phyloP scores from a whole-genome alignment of 2,797 vertebrate species.

The Dallia pectoralis region DNA sequence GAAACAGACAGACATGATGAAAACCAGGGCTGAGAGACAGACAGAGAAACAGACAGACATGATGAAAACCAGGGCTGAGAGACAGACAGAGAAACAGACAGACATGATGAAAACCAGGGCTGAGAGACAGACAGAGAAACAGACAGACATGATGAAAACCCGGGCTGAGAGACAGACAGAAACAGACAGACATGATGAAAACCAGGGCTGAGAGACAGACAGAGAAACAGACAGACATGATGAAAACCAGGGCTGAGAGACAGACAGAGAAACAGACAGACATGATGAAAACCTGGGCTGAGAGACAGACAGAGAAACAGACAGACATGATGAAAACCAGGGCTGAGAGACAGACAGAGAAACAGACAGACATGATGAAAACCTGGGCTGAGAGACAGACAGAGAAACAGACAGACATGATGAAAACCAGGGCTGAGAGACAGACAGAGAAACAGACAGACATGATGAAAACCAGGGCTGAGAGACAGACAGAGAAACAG shows the following conservation, averaged over 20 bases:
- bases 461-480: slow-evolving; percentile 5
- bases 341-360: no score
- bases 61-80: neutral
- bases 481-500: slow-evolving; percentile 16
- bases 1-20: slow-evolving; percentile 3
- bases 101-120: slow-evolving; percentile 5
- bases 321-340: neutral
- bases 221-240: slow-evolving; percentile 7
- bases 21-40: slow-evolving; percentile 9
- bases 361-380: slow-evolving; percentile 1
- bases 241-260: neutral
- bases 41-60: slow-evolving; percentile 8
- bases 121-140: slow-evolving; percentile 16
- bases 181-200: neutral
- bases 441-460: no score
- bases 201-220: slow-evolving; percentile 12
- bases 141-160: slow-evolving; percentile 7
- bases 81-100: no score
- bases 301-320: slow-evolving; percentile 16
- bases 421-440: neutral
- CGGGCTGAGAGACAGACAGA: slow-evolving; percentile 1
- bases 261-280: no score
- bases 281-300: slow-evolving; percentile 4
- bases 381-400: slow-evolving; percentile 11
- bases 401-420: slow-evolving; percentile 7